A percentile compares a stretch with the other conserved stretches of the same genome.
phyloP scores from a whole-genome alignment of 2,113 vertebrate species.

The Mustelus asterias region DNA sequence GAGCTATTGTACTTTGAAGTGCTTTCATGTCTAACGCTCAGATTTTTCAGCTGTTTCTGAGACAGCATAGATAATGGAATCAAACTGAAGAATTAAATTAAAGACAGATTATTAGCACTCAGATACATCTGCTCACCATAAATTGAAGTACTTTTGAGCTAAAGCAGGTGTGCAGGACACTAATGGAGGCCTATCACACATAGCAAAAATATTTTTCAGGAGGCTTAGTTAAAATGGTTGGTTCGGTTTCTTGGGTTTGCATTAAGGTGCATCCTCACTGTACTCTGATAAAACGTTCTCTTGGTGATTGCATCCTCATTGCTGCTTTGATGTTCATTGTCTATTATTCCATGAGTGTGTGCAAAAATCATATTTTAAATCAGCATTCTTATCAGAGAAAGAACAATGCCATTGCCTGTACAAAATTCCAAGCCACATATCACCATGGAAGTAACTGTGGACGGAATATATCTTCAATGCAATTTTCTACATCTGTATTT shows the following conservation, averaged over 20 bases:
- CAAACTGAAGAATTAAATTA: background rate
- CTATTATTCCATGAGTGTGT: background rate
- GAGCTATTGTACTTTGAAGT: background rate
- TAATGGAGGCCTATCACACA: background rate
- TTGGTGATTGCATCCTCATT: background rate
- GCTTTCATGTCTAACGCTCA: background rate
- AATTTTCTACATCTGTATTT: background rate
- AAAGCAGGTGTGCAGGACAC: background rate
- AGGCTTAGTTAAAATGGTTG: background rate
- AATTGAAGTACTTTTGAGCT: background rate
- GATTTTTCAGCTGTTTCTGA: background rate
- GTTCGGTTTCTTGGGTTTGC: background rate
- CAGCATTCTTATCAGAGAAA: background rate
- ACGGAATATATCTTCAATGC: background rate
- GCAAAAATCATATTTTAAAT: background rate
- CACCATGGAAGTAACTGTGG: background rate
- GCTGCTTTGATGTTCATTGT: background rate
- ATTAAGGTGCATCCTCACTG: background rate
- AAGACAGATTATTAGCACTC: background rate
- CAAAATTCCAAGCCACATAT: background rate
- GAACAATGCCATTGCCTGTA: background rate
- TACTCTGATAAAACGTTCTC: background rate
- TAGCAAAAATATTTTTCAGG: background rate
- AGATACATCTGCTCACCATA: slow-evolving; percentile 9
- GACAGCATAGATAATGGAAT: background rate